Base-by-base conservation (phyloP, 2,797 vertebrate genomes). In the Morelia viridis region DNA sequence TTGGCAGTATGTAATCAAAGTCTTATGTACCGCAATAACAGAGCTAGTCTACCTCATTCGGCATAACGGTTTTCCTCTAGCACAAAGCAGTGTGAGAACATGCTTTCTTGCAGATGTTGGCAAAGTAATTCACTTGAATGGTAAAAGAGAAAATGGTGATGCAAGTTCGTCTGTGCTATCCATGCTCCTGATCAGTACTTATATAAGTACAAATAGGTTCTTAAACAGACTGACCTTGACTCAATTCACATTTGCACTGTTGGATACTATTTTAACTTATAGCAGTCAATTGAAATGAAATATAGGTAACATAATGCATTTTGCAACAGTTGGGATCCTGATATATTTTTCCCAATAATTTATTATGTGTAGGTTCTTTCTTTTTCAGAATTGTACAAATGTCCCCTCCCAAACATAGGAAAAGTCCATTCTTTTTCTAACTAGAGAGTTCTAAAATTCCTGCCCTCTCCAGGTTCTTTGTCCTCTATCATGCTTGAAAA, bases 1-100 rank as follows among this genome's bases (percentile, higher is more conserved):
- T 96, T 97, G 96, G 96, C 96, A 96, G 96, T 95, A 95, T 97
- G 96, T 97, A 97, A 97, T 97, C 97, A 97, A 97, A 97, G 96
- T 97, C 97, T 97, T 96, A 96, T 96, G 97, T 97, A 97, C 96
- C 96, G 95, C 96, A 97, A 96, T 97, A 97, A 97, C 96, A 96
- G 92, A 96, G 96, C 96, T 94, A 96, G 97, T 97, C 96, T 95
- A 96, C 96, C 94, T 96, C 96, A 96, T 96, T 97, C 96, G 92
- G 95, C 91, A 94, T 97, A 96, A 97, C 97, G 97, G 96, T 97
- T 96, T 96, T 96, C 95, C 95, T 96, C 96, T 91, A 95, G 95
- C 96, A 96, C 95, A 97, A 96, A 97, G 94, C 92, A 94, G 91
- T 7, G 95, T 94, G 94, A 89, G 93, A 95, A 97, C 94, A 95